phyloP scores from a whole-genome alignment of 1,140 invertebrate species.

The Dendroctonus ponderosae region DNA sequence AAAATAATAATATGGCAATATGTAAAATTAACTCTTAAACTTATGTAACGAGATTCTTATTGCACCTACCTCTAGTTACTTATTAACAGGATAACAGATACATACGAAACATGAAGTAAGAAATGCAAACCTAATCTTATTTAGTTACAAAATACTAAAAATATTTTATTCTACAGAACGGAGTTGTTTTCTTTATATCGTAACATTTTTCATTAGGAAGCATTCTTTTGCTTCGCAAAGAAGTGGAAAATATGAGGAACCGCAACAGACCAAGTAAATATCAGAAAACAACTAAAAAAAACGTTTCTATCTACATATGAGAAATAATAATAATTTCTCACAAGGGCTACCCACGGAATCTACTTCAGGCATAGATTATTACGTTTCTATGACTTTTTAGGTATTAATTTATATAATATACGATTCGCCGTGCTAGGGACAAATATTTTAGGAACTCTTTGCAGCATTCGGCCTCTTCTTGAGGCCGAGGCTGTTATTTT shows the following conservation, averaged over 20 bases:
- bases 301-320: conserved; percentile 18
- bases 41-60: conserved; percentile 45
- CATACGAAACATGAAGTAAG: conserved; percentile 47
- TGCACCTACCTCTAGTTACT: conserved; percentile 51
- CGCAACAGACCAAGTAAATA: conserved; percentile 37
- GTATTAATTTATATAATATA: conserved; percentile 5
- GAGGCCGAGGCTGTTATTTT: conserved; percentile 19
- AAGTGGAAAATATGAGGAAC: no score
- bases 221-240: no score
- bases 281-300: conserved; percentile 42
- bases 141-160: no score
- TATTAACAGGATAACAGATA: conserved; percentile 43
- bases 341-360: not conserved
- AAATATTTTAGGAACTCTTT: conserved; percentile 49
- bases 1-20: conserved; percentile 51
- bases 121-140: conserved; percentile 31
- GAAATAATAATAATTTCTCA: not conserved
- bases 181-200: no score
- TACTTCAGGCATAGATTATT: conserved; percentile 4
- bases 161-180: no score
- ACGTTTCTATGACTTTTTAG: conserved; percentile 1
- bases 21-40: conserved; percentile 46
- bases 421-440: conserved; percentile 26
- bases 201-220: no score
- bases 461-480: conserved; percentile 33